phyloP scores from a whole-genome alignment of 2,888 invertebrate species.

The Ichneumoninae sp. region DNA sequence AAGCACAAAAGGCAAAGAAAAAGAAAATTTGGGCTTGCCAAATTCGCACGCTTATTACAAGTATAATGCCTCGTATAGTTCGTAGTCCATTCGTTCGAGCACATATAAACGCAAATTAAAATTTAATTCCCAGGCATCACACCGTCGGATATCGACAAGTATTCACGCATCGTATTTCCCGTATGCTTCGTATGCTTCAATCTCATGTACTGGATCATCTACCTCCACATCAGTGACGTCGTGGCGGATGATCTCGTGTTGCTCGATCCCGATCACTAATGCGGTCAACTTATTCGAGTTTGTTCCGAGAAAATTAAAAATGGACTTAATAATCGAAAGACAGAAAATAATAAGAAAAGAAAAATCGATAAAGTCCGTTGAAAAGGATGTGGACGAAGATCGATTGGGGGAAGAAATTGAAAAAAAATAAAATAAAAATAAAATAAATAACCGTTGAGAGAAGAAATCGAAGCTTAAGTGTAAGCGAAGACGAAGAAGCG shows the following conservation, averaged over 20 bases:
- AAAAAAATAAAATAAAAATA: slow-evolving; percentile 31
- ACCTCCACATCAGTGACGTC: slow-evolving; percentile 97
- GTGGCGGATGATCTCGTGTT: slow-evolving; percentile 96
- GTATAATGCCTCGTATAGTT: slow-evolving; percentile 69
- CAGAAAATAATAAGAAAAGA: slow-evolving; percentile 61
- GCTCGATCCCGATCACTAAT: slow-evolving; percentile 82
- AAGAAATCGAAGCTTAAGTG: slow-evolving; percentile 47
- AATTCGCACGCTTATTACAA: slow-evolving; percentile 67
- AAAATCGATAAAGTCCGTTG: slow-evolving; percentile 51
- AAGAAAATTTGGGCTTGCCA: slow-evolving; percentile 48
- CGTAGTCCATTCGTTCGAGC: slow-evolving; percentile 55
- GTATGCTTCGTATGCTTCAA: slow-evolving; percentile 99
- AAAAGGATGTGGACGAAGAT: slow-evolving; percentile 59
- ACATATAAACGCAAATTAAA: slow-evolving; percentile 64
- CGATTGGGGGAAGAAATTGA: slow-evolving; percentile 65
- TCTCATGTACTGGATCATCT: slow-evolving; percentile 99
- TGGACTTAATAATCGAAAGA: slow-evolving; percentile 32
- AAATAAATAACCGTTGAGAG: slow-evolving; percentile 37
- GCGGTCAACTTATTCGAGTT: slow-evolving; percentile 59
- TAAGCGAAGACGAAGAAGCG: slow-evolving; percentile 57
- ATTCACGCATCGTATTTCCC: slow-evolving; percentile 98
- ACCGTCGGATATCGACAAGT: slow-evolving; percentile 99
- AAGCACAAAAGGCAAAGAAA: slow-evolving; percentile 51
- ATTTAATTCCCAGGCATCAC: slow-evolving; percentile 88
- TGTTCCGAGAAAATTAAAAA: slow-evolving; percentile 32